Evolutionary conservation across 2,113 vertebrate genomes (phyloP), one percentile per base, ranked within the genome.

Genomic region (Coracopsis vasa): DNA sequence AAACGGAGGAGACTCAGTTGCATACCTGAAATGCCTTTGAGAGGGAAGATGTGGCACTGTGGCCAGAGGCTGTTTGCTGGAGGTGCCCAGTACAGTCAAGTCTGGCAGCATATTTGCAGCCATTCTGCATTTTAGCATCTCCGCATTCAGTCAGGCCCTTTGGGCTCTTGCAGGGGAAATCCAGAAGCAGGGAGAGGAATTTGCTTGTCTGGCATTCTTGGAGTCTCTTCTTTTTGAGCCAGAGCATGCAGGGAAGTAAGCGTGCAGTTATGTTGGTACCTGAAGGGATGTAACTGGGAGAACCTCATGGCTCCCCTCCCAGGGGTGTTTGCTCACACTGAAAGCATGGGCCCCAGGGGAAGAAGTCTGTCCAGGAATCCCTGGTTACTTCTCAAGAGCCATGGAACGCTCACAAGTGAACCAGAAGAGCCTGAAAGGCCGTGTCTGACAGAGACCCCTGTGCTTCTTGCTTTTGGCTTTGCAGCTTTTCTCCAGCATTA

Each of bases 181-280:
- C 44, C 74, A 67, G 47, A 87, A 78, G 67, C 33, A 31, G 37
- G 45, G 61, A 82, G n/a, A 75, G 42, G 69, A 90, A 90, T 79
- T 66, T 66, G 18, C 28, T 90, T 39, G 10, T 79, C 48, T 87
- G 51, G 25, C 33, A 67, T 74, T 72, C 65, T 67, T 42, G 29
- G 64, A 74, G 28, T 69, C 9, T 85, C 74, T 83, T 65, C 4
- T 60, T 72, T 61, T 31, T 53, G 51, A 91, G 54, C 5, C 45
- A 53, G 45, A 51, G 54, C 15, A 13, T 28, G 21, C 35, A 48
- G 54, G n/a, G 56, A 87, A 84, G 33, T 29, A 81, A 53, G 25
- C 1, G 0, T 45, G 37, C 24, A 23, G 71, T 58, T 79, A 1
- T 4, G 24, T 24, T 54, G 39, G 17, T 74, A 74, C 28, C 73